Base-by-base conservation (phyloP, 2,113 vertebrate genomes). In the Connochaetes taurinus region DNA sequence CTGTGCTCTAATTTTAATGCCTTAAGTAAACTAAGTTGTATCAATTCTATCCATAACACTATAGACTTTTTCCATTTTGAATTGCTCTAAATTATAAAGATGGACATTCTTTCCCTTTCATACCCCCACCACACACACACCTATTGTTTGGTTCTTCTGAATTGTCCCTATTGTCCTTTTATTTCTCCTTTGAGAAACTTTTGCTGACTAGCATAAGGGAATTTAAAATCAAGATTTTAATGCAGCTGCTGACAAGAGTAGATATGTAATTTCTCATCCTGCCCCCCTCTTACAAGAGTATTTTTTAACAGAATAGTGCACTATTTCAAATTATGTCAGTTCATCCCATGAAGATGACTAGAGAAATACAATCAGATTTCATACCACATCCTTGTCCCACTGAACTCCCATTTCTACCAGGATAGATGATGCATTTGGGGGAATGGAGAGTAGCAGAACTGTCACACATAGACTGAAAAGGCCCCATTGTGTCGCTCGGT, bases 151-250 rank as follows among this genome's bases (percentile, higher is more conserved):
- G 12, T 71, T 85, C 94, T 93, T 95, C 62, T 96, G 71, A 96
- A 82, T 85, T 93, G 64, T 96, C 91, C 40, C 94, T 84, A 87
- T 92, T 96, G 92, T 90, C 80, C 67, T 96, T 97, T 96, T 85
- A 74, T 47, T 82, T 91, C 97, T 90, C 55, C 50, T 92, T 96
- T 78, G 81, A 92, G 84, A 96, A 94, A 92, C 57, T 95, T 94
- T 92, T 89, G 87, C 87, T 98, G 87, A 97, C 62, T 84, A 95
- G 62, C 87, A 95, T 58, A 83, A 88, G 58, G 47, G 47, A 92
- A 85, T 74, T 95, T 81, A 90, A 81, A 80, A 43, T 97, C 50
- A 95, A 94, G 74, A 97, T 87, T 86, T 78, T 87, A 96, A 33
- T 88, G 76, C 76, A 97, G 91, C 50, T 92, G 53, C 94, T 90